Evolutionary conservation across 2,113 vertebrate species (phyloP), one percentile per base, ranked within the genome.

Genomic region (Stomatorhinus ivindoensis): DNA sequence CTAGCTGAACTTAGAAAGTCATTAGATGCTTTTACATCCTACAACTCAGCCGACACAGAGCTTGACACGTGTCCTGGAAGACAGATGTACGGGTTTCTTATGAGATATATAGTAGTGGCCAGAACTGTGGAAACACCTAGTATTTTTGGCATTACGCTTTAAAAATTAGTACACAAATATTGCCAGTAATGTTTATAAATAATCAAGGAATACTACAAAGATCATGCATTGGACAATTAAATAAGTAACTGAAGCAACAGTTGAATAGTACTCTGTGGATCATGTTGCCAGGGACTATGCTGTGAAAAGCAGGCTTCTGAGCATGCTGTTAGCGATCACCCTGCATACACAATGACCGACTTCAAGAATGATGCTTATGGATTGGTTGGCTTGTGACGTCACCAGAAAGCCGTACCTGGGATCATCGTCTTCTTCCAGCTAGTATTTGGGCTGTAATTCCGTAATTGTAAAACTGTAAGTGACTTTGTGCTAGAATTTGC

Each of bases 391-490:
- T 19, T 24, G 2, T 47, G 83, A 47, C 19, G 19, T 46, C n/a
- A 50, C 44, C 46, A 50, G 24, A 8, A 42, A 31, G 44, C 47
- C 4, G 10, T 86, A n/a, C 83, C 83, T 50, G 10, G 24, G 47
- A 48, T 50, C 44, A 42, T 39, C 4, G n/a, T 86, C 46, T 31
- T 50, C 4, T 35, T 53, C 50, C 48, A 39, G 48, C 42, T 46
- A 42, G 42, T 84, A 47, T 84, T 44, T 46, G 21, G 44, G 42
- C 21, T 35, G 85, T 87, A 31, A 87, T 48, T 86, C 21, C 24
- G 85, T 87, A 31, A 87, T 48, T 86, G 84, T 86, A 86, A 86
- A 51, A 55, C n/a, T 51, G 47, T 86, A 86, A 51, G 27, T 86
- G 46, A 84, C 82, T 84, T 35, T 87, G n/a, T 53, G 27, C 27